Percentiles rank a stretch among this genome's conserved stretches.
Conservation (phyloP, 2,113 vertebrate species). For the Clarias gariepinus region DNA sequence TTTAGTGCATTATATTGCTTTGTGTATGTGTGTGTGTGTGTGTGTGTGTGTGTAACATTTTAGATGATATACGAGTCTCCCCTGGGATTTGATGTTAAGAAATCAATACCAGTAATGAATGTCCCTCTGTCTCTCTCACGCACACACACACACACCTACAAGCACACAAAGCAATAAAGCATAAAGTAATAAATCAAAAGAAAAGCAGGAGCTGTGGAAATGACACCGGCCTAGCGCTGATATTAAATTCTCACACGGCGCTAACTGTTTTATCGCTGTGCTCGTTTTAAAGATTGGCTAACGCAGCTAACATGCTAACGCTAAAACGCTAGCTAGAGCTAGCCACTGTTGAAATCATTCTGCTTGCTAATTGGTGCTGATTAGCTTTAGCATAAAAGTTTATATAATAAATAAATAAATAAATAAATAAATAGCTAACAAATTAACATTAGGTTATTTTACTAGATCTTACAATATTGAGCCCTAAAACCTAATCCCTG, state of each 20-base stretch:
- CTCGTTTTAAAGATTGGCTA: background rate
- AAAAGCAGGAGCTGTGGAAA: slow-evolving; percentile 4
- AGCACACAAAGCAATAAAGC: slow-evolving; percentile 35
- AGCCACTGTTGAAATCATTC: background rate
- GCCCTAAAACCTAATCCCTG: no score
- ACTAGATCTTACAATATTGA: no score
- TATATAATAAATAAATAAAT: background rate
- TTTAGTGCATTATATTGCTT: background rate
- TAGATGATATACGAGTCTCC: slow-evolving; percentile 36
- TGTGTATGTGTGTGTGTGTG: background rate
- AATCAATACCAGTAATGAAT: slow-evolving; percentile 63
- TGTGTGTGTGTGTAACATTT: background rate
- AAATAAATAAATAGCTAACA: background rate
- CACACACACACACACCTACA: slow-evolving; percentile 44
- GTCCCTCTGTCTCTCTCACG: slow-evolving; percentile 42
- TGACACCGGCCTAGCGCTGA: background rate
- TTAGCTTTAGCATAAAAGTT: background rate
- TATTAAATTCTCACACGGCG: background rate
- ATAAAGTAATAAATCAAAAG: slow-evolving; percentile 21
- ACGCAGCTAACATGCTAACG: background rate
- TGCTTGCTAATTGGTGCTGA: background rate
- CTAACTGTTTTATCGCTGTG: background rate
- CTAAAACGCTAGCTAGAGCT: background rate
- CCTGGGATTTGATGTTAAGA: slow-evolving; percentile 49
- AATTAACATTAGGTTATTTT: background rate